Evolutionary conservation across 2,888 invertebrate genomes (phyloP), one percentile per base, ranked within the genome.

Genomic region (Calliopum simillimum): DNA sequence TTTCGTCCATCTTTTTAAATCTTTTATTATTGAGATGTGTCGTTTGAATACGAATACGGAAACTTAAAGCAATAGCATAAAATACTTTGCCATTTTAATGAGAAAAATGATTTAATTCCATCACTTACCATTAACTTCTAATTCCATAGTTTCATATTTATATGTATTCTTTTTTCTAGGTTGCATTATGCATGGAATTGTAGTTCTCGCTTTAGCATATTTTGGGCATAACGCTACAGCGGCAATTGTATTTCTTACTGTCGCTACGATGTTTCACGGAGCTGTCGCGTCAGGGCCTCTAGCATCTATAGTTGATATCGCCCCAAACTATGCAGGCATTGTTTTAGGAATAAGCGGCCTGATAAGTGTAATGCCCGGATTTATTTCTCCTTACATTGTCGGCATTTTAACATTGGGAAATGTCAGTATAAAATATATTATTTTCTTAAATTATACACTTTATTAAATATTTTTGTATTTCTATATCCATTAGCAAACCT

Each of bases 281-380:
- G 90, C 91, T 0, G 89, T 91, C 2, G 90, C 91, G 0, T 89
- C 91, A 0, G 92, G 92, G 0, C 89, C 91, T 1, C 83, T 92
- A 44, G 90, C 92, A 3, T 89, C 88, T 66, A 88, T 91, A 69
- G 91, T 93, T 11, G 92, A 93, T 76, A 87, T 92, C 61, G 89
- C 91, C 69, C 91, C 91, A 0, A 91, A 91, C 81, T 83, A 86
- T 85, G 81, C 85, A 81, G 90, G 89, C 73, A 86, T 92, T 41
- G 85, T 89, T 2, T 85, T 91, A 61, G 91, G 91, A 0, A 86
- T 91, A n/a, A 87, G 88, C 58, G 90, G 90, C 67, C 87, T 89
- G 79, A 84, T 91, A 47, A 87, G 88, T 0, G 88, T 88, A 33
- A 81, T 88, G 56, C 88, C 89, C 0, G 91, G 91, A 49, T 91